Conservation (phyloP, 2,113 vertebrate genomes). For the Brachyhypopomus gauderio region DNA sequence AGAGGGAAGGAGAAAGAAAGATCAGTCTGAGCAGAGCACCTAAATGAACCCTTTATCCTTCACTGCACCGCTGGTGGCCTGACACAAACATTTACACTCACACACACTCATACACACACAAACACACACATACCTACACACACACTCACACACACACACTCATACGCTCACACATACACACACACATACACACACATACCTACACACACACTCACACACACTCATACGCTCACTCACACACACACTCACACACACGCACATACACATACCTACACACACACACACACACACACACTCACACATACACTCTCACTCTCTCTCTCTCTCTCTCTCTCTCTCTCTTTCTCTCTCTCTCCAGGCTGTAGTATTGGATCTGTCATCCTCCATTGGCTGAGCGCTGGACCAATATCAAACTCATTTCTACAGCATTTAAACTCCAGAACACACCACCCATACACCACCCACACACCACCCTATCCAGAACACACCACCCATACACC, state of each 20-base stretch:
- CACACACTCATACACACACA: slow-evolving; percentile 16
- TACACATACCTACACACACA: too few relatives aligned
- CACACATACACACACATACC: too few relatives aligned
- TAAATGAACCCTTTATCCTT: slow-evolving; percentile 67
- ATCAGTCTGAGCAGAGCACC: slow-evolving; percentile 49
- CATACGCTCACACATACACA: too few relatives aligned
- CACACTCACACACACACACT: neutral
- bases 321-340: too few relatives aligned
- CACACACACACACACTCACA: too few relatives aligned
- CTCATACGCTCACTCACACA: too few relatives aligned
- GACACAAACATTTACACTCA: slow-evolving; percentile 65
- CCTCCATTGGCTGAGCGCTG: slow-evolving; percentile 66
- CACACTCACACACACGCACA: too few relatives aligned
- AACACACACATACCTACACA: neutral
- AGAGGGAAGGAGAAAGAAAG: too few relatives aligned
- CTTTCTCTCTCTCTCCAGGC: neutral
- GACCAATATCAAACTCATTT: slow-evolving; percentile 73
- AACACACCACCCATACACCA: neutral
- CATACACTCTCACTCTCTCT: too few relatives aligned
- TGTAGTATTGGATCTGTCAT: slow-evolving; percentile 74
- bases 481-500: neutral
- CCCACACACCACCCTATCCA: too few relatives aligned
- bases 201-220: too few relatives aligned
- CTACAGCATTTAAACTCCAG: slow-evolving; percentile 57
- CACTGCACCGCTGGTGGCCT: slow-evolving; percentile 54